Evolutionary conservation across 1,140 invertebrate genomes (phyloP).

Genomic region (Eurosta solidaginis): DNA sequence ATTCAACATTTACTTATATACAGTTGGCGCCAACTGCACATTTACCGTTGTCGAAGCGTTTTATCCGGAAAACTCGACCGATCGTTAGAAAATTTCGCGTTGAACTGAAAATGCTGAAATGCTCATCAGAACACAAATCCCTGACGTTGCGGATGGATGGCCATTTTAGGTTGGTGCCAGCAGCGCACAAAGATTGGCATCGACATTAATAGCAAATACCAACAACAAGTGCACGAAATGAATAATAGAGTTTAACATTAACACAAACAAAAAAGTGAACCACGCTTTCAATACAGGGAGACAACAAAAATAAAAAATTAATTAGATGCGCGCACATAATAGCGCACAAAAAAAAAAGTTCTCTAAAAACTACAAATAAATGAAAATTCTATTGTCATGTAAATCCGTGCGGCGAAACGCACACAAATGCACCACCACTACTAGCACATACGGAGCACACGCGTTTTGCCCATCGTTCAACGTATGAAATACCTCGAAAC

Average conservation of each 20-base stretch:
- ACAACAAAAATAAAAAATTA: conserved; percentile 8
- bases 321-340: conserved; percentile 22
- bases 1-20: not conserved
- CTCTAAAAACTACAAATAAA: not conserved
- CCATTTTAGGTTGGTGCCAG: conserved; percentile 32
- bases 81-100: conserved; percentile 58
- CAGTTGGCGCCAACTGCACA: conserved; percentile 17
- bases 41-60: not conserved
- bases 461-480: not conserved
- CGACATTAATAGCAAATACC: not conserved
- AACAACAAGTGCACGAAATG: not conserved
- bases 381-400: conserved; percentile 3
- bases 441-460: not conserved
- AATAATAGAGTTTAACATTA: conserved; percentile 9
- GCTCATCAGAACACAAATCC: conserved; percentile 22
- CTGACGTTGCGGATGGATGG: conserved; percentile 29
- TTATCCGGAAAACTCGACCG: conserved; percentile 45
- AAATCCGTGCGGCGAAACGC: not conserved
- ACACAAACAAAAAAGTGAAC: not conserved
- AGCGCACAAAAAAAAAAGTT: not conserved
- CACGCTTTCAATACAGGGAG: not conserved
- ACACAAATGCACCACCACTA: not conserved
- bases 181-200: not conserved
- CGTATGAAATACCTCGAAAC: not conserved
- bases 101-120: conserved; percentile 47